A percentile compares a stretch with the other conserved stretches of the same genome.
phyloP scores from a whole-genome alignment of 2,888 invertebrate species.

The Mythimna impura region DNA sequence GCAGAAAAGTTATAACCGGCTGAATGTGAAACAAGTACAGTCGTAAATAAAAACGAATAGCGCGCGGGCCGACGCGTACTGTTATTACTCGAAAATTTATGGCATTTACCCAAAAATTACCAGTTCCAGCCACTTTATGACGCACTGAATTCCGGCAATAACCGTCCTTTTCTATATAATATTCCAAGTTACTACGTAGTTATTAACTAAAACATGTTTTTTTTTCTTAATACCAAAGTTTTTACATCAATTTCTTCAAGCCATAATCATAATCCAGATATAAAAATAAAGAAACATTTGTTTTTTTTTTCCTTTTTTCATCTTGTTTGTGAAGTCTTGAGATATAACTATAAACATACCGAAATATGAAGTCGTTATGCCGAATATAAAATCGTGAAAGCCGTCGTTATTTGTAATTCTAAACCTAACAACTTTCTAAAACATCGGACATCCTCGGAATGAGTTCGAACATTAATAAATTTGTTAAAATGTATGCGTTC shows the following conservation, averaged over 20 bases:
- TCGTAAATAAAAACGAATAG: slow-evolving; percentile 89
- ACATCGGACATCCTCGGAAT: slow-evolving; percentile 59
- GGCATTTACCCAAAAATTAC: slow-evolving; percentile 86
- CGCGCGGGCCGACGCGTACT: slow-evolving; percentile 84
- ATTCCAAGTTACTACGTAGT: slow-evolving; percentile 56
- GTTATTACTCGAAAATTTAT: slow-evolving; percentile 86
- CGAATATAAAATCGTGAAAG: slow-evolving; percentile 63
- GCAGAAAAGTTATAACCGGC: slow-evolving; percentile 85
- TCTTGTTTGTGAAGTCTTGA: slow-evolving; percentile 39
- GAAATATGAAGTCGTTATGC: slow-evolving; percentile 51
- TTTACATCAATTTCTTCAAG: slow-evolving; percentile 48
- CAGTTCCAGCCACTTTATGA: slow-evolving; percentile 82
- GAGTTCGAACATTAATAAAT: slow-evolving; percentile 55
- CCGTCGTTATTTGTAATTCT: slow-evolving; percentile 52
- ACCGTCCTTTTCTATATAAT: slow-evolving; percentile 64
- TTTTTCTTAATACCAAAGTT: slow-evolving; percentile 52
- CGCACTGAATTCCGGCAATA: slow-evolving; percentile 73
- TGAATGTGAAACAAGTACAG: slow-evolving; percentile 88
- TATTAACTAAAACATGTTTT: slow-evolving; percentile 66
- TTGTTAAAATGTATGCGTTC: slow-evolving; percentile 40
- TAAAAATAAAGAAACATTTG: slow-evolving; percentile 53
- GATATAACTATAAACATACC: slow-evolving; percentile 49
- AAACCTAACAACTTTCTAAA: slow-evolving; percentile 73
- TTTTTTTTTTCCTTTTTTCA: slow-evolving; percentile 37
- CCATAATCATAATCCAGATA: slow-evolving; percentile 56